Percentiles rank a stretch among this genome's conserved stretches.
These are phyloP conservation scores for Astyanax mexicanus DNA, from an alignment of 2,797 vertebrate species.

Conservation along the genomic window DNA sequence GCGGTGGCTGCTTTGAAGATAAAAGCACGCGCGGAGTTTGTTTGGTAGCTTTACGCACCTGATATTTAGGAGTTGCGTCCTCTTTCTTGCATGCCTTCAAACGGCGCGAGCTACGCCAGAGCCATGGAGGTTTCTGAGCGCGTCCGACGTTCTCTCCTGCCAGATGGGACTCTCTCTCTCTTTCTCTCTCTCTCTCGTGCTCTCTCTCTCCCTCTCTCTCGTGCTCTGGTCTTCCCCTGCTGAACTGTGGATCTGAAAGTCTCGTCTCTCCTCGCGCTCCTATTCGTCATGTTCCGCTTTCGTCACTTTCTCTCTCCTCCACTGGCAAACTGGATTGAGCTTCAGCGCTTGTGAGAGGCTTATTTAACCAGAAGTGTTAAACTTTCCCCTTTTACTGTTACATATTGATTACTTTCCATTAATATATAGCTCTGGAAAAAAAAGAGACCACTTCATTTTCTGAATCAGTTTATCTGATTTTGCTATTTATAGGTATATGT, in stretches of 20 bases:
- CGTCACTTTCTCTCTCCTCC: slow-evolving; percentile 52
- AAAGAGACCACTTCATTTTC: too few relatives aligned
- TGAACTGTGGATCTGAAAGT: slow-evolving; percentile 38
- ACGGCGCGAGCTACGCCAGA: slow-evolving; percentile 7
- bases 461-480: too few relatives aligned
- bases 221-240: not conserved
- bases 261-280: slow-evolving; percentile 45
- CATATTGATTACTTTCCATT: not conserved
- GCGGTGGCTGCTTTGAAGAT: slow-evolving; percentile 28
- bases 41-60: slow-evolving; percentile 41
- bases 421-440: too few relatives aligned
- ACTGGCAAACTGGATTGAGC: not conserved
- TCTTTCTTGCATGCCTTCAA: slow-evolving; percentile 48
- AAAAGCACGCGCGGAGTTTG: slow-evolving; percentile 18
- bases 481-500: too few relatives aligned
- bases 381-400: not conserved
- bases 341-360: not conserved
- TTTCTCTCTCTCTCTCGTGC: not conserved
- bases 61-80: slow-evolving; percentile 49
- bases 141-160: slow-evolving; percentile 8
- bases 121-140: slow-evolving; percentile 10
- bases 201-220: not conserved
- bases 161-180: not conserved
- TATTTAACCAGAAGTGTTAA: not conserved
- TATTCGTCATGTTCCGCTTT: slow-evolving; percentile 58